Percentiles rank a stretch among this genome's conserved stretches.
Evolutionary conservation across 2,888 invertebrate species (phyloP).

Genomic region (Ornithoptera alexandrae): DNA sequence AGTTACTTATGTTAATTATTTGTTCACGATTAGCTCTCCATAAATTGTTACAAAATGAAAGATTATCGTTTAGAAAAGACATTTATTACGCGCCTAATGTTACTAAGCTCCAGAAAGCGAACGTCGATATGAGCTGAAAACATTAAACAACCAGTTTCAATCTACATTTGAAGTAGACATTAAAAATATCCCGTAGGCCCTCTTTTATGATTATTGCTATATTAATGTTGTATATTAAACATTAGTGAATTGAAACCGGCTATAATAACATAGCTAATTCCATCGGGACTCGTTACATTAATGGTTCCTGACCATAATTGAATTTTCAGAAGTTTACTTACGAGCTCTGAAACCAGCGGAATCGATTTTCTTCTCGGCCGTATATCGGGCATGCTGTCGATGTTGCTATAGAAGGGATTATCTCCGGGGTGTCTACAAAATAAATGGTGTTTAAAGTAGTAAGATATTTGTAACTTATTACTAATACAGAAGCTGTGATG

Average conservation of each 20-base stretch:
- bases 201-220: constrained; percentile 9
- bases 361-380: constrained; percentile 97
- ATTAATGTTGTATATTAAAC: constrained; percentile 2
- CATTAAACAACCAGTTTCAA: constrained; percentile 73
- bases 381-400: constrained; percentile 99
- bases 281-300: constrained; percentile 41
- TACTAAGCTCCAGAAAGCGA: constrained; percentile 77
- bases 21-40: constrained; percentile 40
- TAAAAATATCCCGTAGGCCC: constrained; percentile 2
- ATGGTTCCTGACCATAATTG: constrained; percentile 36
- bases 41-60: constrained; percentile 59
- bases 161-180: constrained; percentile 48
- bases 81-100: constrained; percentile 79
- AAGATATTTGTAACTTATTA: not conserved
- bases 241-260: constrained; percentile 60
- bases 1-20: no score
- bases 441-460: constrained; percentile 37
- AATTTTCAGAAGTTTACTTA: constrained; percentile 80
- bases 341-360: constrained; percentile 98
- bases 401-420: constrained; percentile 99
- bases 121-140: constrained; percentile 75
- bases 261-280: constrained; percentile 60
- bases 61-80: constrained; percentile 69
- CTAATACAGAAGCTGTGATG: no score
- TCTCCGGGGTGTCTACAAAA: constrained; percentile 90